Percentiles rank a stretch among this genome's conserved stretches.
phyloP scores from a whole-genome alignment of 2,113 vertebrate genomes.

The Fukomys damarensis region DNA sequence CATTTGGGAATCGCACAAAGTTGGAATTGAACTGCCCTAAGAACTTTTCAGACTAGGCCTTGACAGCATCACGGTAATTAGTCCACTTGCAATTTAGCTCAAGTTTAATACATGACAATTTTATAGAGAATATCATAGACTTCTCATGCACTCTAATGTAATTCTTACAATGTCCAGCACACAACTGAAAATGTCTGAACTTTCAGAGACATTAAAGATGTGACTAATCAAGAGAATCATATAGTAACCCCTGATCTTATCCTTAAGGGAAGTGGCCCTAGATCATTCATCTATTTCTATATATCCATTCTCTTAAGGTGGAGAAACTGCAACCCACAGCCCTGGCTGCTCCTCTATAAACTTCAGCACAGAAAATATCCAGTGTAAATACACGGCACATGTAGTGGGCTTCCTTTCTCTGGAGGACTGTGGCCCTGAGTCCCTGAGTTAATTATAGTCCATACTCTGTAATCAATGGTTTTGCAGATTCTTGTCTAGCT shows the following conservation, averaged over 20 bases:
- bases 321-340: background rate
- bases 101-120: background rate
- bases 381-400: background rate
- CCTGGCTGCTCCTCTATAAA: background rate
- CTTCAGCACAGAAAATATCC: background rate
- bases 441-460: too few relatives aligned
- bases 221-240: too few relatives aligned
- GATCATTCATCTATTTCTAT: too few relatives aligned
- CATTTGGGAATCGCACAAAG: background rate
- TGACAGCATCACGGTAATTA: background rate
- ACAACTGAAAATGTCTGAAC: background rate
- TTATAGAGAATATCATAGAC: background rate
- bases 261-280: too few relatives aligned
- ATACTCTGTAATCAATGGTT: background rate
- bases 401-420: too few relatives aligned
- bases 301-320: background rate
- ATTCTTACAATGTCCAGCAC: background rate
- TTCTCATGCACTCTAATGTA: background rate
- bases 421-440: background rate
- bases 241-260: too few relatives aligned
- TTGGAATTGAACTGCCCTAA: background rate
- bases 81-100: background rate
- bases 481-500: background rate
- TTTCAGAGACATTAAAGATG: too few relatives aligned
- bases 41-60: too few relatives aligned